A percentile compares a stretch with the other conserved stretches of the same genome.
phyloP scores from a whole-genome alignment of 2,888 invertebrate species.

The Epinotia nisella region DNA sequence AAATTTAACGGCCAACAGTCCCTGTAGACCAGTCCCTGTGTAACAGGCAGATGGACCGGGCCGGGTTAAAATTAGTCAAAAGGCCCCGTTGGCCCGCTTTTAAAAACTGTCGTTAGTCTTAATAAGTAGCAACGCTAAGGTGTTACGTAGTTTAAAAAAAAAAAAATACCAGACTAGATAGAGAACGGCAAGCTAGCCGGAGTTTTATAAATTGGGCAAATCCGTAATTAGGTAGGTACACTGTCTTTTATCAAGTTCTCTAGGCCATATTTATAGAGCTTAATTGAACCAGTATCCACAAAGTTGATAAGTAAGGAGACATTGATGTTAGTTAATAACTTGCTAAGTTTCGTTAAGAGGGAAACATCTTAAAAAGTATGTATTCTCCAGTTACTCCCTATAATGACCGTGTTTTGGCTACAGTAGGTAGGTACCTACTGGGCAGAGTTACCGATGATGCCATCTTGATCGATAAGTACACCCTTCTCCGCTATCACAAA shows the following conservation, averaged over 20 bases:
- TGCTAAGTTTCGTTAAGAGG: not conserved
- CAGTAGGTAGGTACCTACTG: no score
- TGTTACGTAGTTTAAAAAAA: not conserved
- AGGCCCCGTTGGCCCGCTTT: not conserved
- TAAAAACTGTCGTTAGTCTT: not conserved
- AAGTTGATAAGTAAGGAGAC: no score
- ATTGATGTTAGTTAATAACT: no score
- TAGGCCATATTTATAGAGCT: no score
- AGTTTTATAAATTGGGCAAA: no score
- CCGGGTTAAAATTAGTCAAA: not conserved
- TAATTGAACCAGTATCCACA: no score
- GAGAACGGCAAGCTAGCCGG: no score
- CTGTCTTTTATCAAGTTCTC: no score
- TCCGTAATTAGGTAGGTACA: no score
- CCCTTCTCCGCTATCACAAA: slow-evolving; percentile 7
- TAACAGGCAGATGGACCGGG: not conserved
- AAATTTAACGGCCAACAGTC: no score
- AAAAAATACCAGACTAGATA: not conserved
- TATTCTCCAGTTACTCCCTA: no score
- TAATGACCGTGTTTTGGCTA: not conserved
- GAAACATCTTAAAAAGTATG: not conserved
- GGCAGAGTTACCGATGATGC: not conserved
- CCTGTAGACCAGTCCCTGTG: no score
- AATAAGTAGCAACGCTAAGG: not conserved
- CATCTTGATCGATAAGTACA: not conserved